phyloP scores from a whole-genome alignment of 2,888 invertebrate genomes.

The Nomada fucata region DNA sequence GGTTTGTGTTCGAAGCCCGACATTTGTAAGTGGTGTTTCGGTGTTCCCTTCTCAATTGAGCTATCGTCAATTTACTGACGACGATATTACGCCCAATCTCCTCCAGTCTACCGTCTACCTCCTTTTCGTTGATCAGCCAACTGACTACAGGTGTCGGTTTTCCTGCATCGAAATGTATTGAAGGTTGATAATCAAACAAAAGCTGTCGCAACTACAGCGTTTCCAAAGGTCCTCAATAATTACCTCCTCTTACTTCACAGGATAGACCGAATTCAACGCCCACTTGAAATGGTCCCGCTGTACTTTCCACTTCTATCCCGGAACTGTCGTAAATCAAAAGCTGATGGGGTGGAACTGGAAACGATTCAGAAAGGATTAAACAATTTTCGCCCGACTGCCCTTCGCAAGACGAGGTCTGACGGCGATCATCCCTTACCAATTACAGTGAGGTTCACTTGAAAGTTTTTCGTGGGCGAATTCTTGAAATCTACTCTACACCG shows the following conservation, averaged over 20 bases:
- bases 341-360: conserved; percentile 84
- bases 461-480: conserved; percentile 86
- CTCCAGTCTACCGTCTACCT: conserved; percentile 85
- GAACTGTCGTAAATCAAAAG: conserved; percentile 84
- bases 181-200: not conserved
- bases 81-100: conserved; percentile 90
- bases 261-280: conserved; percentile 84
- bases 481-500: conserved; percentile 86
- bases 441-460: conserved; percentile 86
- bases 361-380: conserved; percentile 13
- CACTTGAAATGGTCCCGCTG: conserved; percentile 84
- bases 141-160: conserved; percentile 94
- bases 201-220: too few relatives aligned
- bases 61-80: conserved; percentile 91
- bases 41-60: conserved; percentile 90
- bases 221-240: conserved; percentile 35
- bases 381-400: not conserved
- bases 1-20: conserved; percentile 94
- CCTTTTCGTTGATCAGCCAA: conserved; percentile 89
- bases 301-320: conserved; percentile 84
- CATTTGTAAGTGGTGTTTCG: conserved; percentile 95
- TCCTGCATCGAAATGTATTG: conserved; percentile 85
- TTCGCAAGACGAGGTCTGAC: not conserved
- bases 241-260: conserved; percentile 86
- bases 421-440: conserved; percentile 81